Evolutionary conservation across 2,888 invertebrate species (phyloP).

Genomic region (Cryptus viduatorius): DNA sequence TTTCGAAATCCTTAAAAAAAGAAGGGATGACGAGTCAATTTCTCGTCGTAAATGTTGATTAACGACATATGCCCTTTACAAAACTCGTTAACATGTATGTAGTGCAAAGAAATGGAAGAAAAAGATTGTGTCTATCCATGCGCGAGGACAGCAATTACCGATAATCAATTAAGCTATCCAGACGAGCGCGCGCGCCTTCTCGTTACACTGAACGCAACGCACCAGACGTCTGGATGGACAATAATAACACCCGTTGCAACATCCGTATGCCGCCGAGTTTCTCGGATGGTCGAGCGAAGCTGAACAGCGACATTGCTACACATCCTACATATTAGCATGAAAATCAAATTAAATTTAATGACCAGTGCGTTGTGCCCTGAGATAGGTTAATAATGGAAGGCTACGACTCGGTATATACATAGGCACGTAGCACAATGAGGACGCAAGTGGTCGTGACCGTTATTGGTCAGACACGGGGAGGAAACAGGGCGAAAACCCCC

Average conservation of each 20-base stretch:
- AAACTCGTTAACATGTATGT: slow-evolving; percentile 5
- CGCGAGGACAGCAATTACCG: slow-evolving; percentile 46
- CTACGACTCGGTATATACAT: slow-evolving; percentile 21
- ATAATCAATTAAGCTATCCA: slow-evolving; percentile 50
- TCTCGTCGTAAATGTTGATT: too few species aligned
- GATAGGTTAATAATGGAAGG: slow-evolving; percentile 49
- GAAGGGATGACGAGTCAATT: too few species aligned
- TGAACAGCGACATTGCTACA: neutral
- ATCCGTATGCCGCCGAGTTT: neutral
- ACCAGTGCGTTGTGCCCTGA: slow-evolving; percentile 12
- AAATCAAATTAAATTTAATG: slow-evolving; percentile 50
- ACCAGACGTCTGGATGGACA: slow-evolving; percentile 3
- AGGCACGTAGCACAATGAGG: slow-evolving; percentile 29
- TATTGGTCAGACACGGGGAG: slow-evolving; percentile 43
- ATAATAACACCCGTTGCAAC: slow-evolving; percentile 20
- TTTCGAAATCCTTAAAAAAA: too few species aligned
- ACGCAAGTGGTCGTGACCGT: slow-evolving; percentile 33
- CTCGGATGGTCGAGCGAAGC: slow-evolving; percentile 15
- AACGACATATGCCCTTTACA: neutral
- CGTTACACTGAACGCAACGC: slow-evolving; percentile 25
- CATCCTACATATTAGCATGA: slow-evolving; percentile 25
- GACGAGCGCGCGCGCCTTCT: slow-evolving; percentile 7
- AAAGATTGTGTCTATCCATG: slow-evolving; percentile 27
- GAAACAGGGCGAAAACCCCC: slow-evolving; percentile 17
- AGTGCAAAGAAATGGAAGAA: slow-evolving; percentile 13